Percentiles rank a stretch among this genome's conserved stretches.
Conservation (phyloP, 1,140 invertebrate species). For the Drosophila parabipectinata region DNA sequence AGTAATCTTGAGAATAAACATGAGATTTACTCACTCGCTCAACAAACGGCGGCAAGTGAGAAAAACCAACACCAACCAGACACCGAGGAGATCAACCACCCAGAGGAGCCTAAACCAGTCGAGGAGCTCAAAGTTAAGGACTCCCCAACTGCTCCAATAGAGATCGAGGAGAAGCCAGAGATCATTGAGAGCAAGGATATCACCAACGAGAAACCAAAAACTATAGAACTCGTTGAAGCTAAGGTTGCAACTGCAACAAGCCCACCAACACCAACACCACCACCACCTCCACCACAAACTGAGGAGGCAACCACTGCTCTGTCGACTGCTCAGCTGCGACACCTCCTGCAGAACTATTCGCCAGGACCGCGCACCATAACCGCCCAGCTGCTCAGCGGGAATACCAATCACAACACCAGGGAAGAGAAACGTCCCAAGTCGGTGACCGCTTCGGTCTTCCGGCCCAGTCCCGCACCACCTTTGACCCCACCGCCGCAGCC, state of each 20-base stretch:
- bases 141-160: slow-evolving; percentile 23
- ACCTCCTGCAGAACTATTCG: slow-evolving; percentile 52
- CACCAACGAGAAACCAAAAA: slow-evolving; percentile 6
- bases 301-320: slow-evolving; percentile 1
- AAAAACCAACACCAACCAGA: slow-evolving; percentile 57
- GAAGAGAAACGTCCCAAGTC: slow-evolving; percentile 82
- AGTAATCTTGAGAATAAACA: slow-evolving; percentile 94
- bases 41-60: slow-evolving; percentile 85
- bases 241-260: slow-evolving; percentile 18
- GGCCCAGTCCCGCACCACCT: slow-evolving; percentile 42
- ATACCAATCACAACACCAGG: slow-evolving; percentile 5
- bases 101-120: slow-evolving; percentile 30
- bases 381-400: slow-evolving; percentile 52
- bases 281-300: slow-evolving; percentile 33
- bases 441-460: slow-evolving; percentile 80
- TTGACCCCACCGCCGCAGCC: slow-evolving; percentile 25
- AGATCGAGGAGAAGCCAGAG: slow-evolving; percentile 43
- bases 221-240: neutral
- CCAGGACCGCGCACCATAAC: slow-evolving; percentile 67
- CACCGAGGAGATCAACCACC: slow-evolving; percentile 24
- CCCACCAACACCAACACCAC: slow-evolving; percentile 15
- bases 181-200: slow-evolving; percentile 46
- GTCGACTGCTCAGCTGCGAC: slow-evolving; percentile 26
- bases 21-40: slow-evolving; percentile 92
- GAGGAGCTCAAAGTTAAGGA: slow-evolving; percentile 17